Evolutionary conservation across 2,888 invertebrate species (phyloP), one percentile per base, ranked within the genome.

Genomic region (Anodontia alba): DNA sequence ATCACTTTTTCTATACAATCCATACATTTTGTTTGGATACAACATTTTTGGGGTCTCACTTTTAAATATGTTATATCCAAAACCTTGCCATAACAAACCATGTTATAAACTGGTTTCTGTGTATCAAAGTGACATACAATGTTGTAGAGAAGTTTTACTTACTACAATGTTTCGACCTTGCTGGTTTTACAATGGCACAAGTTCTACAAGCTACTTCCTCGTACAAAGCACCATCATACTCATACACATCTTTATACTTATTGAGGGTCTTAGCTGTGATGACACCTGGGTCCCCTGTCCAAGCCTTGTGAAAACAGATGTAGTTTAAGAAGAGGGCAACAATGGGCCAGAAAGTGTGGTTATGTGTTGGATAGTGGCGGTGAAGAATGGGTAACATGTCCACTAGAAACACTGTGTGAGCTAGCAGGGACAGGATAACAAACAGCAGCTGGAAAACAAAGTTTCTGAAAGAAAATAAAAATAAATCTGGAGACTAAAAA

Each of bases 81-180:
- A n/a, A n/a, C n/a, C n/a, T n/a, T n/a, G n/a, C n/a, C n/a, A n/a
- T n/a, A n/a, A n/a, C n/a, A n/a, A n/a, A n/a, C n/a, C n/a, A n/a
- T n/a, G n/a, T n/a, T n/a, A n/a, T n/a, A n/a, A n/a, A n/a, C n/a
- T n/a, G n/a, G n/a, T n/a, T n/a, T n/a, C n/a, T n/a, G n/a, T n/a
- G n/a, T n/a, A n/a, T n/a, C n/a, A n/a, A n/a, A n/a, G n/a, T n/a
- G n/a, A n/a, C n/a, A n/a, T n/a, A n/a, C n/a, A n/a, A n/a, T n/a
- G n/a, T n/a, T n/a, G n/a, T n/a, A n/a, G n/a, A n/a, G n/a, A n/a
- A n/a, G n/a, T n/a, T 46, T 0, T 33, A 92, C 93, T 92, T 88
- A 94, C 94, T 89, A 81, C 94, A 94, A 82, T 94, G 94, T 80
- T 93, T 94, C 36, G 93, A 93, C 68, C 94, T 83, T 36, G 93